phyloP scores from a whole-genome alignment of 2,797 vertebrate species.

The Tragopan temminckii region DNA sequence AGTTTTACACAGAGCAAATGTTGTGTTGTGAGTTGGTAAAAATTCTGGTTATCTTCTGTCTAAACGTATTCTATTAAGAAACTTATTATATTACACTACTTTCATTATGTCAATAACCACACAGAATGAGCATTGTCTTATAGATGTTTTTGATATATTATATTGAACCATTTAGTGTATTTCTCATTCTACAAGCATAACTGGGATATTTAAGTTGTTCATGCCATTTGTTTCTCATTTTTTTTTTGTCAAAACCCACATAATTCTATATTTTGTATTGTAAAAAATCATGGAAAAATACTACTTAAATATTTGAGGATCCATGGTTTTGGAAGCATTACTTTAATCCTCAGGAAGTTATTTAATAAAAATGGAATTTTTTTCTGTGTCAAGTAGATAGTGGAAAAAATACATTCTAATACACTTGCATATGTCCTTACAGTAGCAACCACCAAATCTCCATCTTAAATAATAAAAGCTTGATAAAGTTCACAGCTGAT shows the following conservation, averaged over 20 bases:
- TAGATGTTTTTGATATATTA: neutral
- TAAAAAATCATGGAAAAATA: neutral
- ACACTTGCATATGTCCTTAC: neutral
- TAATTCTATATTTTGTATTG: neutral
- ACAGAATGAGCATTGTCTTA: neutral
- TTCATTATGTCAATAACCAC: neutral
- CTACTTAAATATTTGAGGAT: neutral
- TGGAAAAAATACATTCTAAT: neutral
- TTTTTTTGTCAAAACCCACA: neutral
- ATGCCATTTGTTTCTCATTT: slow-evolving; percentile 25
- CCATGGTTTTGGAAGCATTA: slow-evolving; percentile 12
- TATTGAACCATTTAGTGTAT: neutral
- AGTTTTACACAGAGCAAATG: neutral
- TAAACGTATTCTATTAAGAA: slow-evolving; percentile 6
- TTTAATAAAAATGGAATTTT: slow-evolving; percentile 44
- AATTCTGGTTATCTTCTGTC: slow-evolving; percentile 5
- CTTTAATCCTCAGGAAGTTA: slow-evolving; percentile 25
- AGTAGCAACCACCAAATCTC: neutral
- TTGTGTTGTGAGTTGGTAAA: neutral
- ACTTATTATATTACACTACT: neutral
- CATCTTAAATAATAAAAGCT: neutral
- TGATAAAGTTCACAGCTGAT: slow-evolving; percentile 4
- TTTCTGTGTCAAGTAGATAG: neutral
- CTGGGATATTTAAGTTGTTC: neutral
- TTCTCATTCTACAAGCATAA: neutral